phyloP scores from a whole-genome alignment of 2,888 invertebrate genomes.

The Caenorhabditis sp. region DNA sequence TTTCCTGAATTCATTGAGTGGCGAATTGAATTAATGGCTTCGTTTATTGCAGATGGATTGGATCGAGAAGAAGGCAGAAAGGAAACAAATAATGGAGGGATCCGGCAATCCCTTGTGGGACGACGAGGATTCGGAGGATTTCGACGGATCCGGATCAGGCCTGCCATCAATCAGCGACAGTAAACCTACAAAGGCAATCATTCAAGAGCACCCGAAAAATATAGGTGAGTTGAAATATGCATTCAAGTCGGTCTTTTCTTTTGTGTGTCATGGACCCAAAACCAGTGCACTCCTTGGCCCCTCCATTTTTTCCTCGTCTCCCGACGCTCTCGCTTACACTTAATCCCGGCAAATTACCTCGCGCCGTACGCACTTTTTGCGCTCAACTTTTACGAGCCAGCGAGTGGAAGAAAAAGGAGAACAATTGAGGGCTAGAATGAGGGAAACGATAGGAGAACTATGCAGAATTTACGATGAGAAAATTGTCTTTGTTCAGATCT shows the following conservation, averaged over 20 bases:
- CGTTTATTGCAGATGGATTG: slow-evolving; percentile 52
- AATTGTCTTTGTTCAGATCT: slow-evolving; percentile 33
- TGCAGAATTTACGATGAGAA: slow-evolving; percentile 10
- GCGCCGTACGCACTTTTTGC: slow-evolving; percentile 35
- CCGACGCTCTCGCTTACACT: slow-evolving; percentile 18
- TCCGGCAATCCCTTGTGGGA: slow-evolving; percentile 48
- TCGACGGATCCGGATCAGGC: slow-evolving; percentile 44
- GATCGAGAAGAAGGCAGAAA: slow-evolving; percentile 43
- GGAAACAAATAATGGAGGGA: slow-evolving; percentile 24
- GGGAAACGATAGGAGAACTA: not conserved
- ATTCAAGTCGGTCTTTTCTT: not conserved
- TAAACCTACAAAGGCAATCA: slow-evolving; percentile 19
- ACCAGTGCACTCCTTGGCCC: not conserved
- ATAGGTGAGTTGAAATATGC: slow-evolving; percentile 18
- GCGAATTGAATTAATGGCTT: slow-evolving; percentile 40
- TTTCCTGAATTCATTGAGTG: slow-evolving; percentile 30
- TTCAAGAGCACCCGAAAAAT: slow-evolving; percentile 37
- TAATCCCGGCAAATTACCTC: slow-evolving; percentile 47
- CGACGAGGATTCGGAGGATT: slow-evolving; percentile 46
- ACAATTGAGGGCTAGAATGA: not conserved
- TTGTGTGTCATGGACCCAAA: not conserved
- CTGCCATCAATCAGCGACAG: slow-evolving; percentile 38
- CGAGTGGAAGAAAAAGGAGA: slow-evolving; percentile 1
- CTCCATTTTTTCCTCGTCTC: not conserved
- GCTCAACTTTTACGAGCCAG: slow-evolving; percentile 44